Percentiles rank a stretch among this genome's conserved stretches.
Evolutionary conservation across 2,797 vertebrate species (phyloP).

Genomic region (Mus caroli): DNA sequence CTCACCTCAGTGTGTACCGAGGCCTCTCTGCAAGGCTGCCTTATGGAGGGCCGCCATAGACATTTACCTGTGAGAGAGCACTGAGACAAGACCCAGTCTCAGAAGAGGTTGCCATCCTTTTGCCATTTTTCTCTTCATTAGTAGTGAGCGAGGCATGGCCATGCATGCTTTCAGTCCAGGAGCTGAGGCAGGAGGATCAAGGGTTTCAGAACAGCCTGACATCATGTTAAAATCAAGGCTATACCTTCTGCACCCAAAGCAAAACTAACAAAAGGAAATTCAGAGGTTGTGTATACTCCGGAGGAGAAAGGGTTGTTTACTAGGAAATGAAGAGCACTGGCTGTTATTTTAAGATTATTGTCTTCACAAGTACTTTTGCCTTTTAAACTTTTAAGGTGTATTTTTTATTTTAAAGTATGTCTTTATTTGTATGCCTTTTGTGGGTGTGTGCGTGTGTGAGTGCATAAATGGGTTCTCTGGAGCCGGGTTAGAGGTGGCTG

Average conservation of each 20-base stretch:
- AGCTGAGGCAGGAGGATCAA: neutral
- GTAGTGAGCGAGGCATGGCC: neutral
- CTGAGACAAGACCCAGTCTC: neutral
- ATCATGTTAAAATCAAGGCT: neutral
- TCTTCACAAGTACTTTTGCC: neutral
- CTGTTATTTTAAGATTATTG: neutral
- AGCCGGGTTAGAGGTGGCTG: neutral
- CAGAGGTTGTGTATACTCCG: neutral
- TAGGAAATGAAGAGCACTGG: neutral
- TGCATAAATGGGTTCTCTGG: neutral
- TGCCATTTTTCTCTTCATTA: neutral
- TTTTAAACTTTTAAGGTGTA: neutral
- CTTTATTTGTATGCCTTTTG: neutral
- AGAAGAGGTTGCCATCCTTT: conserved; percentile 13
- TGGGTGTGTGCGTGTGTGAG: neutral
- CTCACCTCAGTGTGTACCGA: conserved; percentile 13
- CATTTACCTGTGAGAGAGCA: neutral
- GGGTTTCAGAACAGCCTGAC: neutral
- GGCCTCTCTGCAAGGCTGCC: neutral
- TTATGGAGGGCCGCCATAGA: too few species aligned
- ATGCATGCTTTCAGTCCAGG: neutral
- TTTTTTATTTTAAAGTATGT: neutral
- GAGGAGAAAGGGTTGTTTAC: neutral
- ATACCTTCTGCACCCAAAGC: neutral
- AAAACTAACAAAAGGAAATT: neutral